Evolutionary conservation across 2,888 invertebrate species (phyloP).

Genomic region (Heteromurus nitidus): DNA sequence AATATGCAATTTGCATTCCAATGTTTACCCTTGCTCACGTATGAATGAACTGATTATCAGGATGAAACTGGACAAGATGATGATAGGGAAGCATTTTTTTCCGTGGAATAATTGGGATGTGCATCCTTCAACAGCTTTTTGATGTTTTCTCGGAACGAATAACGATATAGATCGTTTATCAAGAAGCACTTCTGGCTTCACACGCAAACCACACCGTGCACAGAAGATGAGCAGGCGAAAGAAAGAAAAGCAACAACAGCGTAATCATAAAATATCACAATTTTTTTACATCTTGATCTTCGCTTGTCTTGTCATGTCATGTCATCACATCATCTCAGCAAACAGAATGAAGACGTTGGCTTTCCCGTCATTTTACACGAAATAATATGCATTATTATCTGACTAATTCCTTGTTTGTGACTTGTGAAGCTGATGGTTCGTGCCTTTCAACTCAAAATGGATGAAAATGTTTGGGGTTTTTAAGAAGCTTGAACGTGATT

Average conservation of each 20-base stretch:
- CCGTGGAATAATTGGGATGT: not conserved
- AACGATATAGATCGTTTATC: too few species aligned
- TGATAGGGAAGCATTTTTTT: too few species aligned
- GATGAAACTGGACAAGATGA: not conserved
- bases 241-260: slow-evolving; percentile 18
- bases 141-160: too few species aligned
- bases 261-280: slow-evolving; percentile 28
- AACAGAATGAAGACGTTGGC: slow-evolving; percentile 39
- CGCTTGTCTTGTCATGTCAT: slow-evolving; percentile 53
- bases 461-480: not conserved
- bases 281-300: slow-evolving; percentile 45
- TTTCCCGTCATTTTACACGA: slow-evolving; percentile 28
- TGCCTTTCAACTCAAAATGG: not conserved
- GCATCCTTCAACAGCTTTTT: slow-evolving; percentile 24
- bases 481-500: slow-evolving; percentile 30
- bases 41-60: too few species aligned
- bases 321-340: slow-evolving; percentile 51
- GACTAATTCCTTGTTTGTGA: not conserved
- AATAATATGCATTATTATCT: not conserved
- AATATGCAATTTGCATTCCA: too few species aligned
- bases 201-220: too few species aligned
- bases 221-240: not conserved
- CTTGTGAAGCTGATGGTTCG: not conserved
- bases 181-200: too few species aligned
- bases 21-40: too few species aligned